A percentile compares a stretch with the other conserved stretches of the same genome.
phyloP scores from a whole-genome alignment of 2,888 invertebrate species.

The Quadroppia sp. region DNA sequence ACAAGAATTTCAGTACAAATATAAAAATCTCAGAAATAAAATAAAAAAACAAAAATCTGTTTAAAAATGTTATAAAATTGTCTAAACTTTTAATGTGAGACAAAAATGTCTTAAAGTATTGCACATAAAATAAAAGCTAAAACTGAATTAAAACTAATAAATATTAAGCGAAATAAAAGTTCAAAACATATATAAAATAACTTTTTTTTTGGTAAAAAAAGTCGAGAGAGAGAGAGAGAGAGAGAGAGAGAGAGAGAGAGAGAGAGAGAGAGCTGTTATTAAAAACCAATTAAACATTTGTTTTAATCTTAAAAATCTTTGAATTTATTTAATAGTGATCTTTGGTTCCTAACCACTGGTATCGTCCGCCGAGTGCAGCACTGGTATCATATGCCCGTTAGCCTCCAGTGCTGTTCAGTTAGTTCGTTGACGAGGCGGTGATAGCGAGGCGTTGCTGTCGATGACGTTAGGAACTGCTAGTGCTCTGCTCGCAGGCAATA shows the following conservation, averaged over 20 bases:
- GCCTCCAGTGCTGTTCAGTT: background rate
- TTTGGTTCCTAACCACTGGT: background rate
- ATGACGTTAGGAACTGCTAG: background rate
- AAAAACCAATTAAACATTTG: constrained; percentile 5
- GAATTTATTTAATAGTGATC: background rate
- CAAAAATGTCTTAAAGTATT: background rate
- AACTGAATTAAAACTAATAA: background rate
- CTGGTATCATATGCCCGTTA: background rate
- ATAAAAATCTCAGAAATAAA: too few relatives aligned
- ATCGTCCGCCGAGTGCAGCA: constrained; percentile 10
- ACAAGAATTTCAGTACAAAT: too few relatives aligned
- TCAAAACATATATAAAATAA: too few relatives aligned
- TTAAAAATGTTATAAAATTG: too few relatives aligned
- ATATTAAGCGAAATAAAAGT: too few relatives aligned
- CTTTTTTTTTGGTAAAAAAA: background rate
- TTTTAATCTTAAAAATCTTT: background rate
- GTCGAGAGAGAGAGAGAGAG: background rate
- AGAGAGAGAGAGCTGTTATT: too few relatives aligned
- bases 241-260: too few relatives aligned
- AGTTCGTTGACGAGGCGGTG: background rate
- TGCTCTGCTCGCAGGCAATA: background rate
- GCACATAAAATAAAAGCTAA: constrained; percentile 2
- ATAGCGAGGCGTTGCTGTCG: constrained; percentile 16
- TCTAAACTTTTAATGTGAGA: background rate
- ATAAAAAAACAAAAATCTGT: too few relatives aligned